Evolutionary conservation across 2,797 vertebrate species (phyloP).

Genomic region (Scarus forsteni): DNA sequence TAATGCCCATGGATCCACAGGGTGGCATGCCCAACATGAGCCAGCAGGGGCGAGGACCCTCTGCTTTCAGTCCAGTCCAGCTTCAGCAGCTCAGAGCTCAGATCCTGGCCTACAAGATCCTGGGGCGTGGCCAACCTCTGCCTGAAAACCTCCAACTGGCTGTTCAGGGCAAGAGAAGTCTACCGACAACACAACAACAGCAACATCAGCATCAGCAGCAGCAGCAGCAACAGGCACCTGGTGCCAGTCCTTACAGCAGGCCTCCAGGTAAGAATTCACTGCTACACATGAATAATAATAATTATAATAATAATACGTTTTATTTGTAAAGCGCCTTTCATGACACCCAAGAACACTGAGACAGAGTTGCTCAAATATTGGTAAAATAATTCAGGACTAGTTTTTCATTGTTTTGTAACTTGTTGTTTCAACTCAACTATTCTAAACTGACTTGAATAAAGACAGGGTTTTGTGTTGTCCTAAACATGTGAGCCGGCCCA

Average conservation of each 20-base stretch:
- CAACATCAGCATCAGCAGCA: constrained; percentile 56
- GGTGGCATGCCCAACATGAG: constrained; percentile 77
- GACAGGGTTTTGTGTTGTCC: not conserved
- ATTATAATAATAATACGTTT: too few species aligned
- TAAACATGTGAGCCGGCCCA: not conserved
- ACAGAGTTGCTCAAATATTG: not conserved
- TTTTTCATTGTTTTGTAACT: not conserved
- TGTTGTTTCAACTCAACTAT: not conserved
- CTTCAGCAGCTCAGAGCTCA: constrained; percentile 98
- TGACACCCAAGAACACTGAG: not conserved
- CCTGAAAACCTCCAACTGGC: constrained; percentile 97
- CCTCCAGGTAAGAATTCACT: constrained; percentile 83
- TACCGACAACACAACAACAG: constrained; percentile 95
- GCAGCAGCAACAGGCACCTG: constrained; percentile 68
- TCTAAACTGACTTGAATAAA: not conserved
- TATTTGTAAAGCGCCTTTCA: too few species aligned
- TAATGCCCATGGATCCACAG: constrained; percentile 92
- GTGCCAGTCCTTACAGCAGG: constrained; percentile 87
- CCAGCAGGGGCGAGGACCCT: constrained; percentile 90
- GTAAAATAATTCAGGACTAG: not conserved
- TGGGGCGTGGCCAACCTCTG: constrained; percentile 94
- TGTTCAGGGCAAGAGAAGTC: constrained; percentile 95
- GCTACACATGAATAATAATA: too few species aligned
- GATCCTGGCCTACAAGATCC: constrained; percentile 98
- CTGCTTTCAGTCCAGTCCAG: constrained; percentile 94